These are phyloP conservation scores for Zosterops borbonicus DNA, from an alignment of 2,113 vertebrate genomes.

Conservation along the genomic window DNA sequence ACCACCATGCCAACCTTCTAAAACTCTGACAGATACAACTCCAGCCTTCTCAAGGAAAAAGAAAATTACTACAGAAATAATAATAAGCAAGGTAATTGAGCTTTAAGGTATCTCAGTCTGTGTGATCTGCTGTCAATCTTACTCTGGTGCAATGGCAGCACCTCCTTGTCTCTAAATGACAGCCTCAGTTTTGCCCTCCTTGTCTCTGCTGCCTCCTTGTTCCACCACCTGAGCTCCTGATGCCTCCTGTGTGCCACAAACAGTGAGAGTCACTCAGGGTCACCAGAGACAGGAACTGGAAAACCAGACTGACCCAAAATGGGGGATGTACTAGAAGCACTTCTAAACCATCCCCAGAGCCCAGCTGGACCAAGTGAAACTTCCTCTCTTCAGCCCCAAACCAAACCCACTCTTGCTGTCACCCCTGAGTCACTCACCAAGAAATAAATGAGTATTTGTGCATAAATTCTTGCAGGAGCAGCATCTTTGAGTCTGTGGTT, in stretches of 20 bases:
- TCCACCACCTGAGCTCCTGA: background rate
- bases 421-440: background rate
- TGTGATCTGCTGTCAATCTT: background rate
- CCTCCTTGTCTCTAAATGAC: background rate
- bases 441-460: background rate
- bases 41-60: background rate
- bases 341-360: background rate
- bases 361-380: background rate
- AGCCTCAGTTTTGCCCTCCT: background rate
- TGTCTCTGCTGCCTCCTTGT: background rate
- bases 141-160: background rate
- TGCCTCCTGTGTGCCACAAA: background rate
- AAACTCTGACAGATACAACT: constrained; percentile 5
- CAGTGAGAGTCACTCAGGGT: background rate
- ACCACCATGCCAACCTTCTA: background rate
- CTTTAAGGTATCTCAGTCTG: background rate
- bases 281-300: background rate
- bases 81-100: constrained; percentile 3
- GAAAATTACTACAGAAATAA: background rate
- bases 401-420: background rate
- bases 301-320: background rate
- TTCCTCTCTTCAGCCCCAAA: background rate
- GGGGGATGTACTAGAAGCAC: background rate
- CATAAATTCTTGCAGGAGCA: background rate
- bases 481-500: background rate